Evolutionary conservation across 2,113 vertebrate genomes (phyloP), one percentile per base, ranked within the genome.

Genomic region (Phrynosoma platyrhinos): DNA sequence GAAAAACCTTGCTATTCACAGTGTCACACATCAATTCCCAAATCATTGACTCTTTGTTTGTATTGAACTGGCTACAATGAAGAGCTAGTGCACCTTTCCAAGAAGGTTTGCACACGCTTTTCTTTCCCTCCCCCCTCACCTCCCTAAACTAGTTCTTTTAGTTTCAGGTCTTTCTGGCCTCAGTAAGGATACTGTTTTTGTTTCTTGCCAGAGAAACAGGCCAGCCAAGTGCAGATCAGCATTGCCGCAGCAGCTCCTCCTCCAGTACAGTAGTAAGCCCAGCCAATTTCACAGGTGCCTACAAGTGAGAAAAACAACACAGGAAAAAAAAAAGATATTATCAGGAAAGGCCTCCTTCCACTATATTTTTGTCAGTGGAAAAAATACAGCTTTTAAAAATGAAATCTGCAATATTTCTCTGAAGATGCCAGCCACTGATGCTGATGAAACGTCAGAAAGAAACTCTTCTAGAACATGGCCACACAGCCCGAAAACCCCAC

Each of bases 151-250:
- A 84, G 87, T 52, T 81, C 86, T 40, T 12, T 68, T 74, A 0
- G 0, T 0, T 0, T 81, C 27, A 58, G 0, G 66, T 25, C 0
- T 0, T 74, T 69, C 78, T 82, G 0, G 1, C 77, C 85, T 95
- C 97, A 99, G 95, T 99, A 99, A 0, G 98, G 99, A 91, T 99
- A 99, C 18, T 99, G 98, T 95, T 99, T 99, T 96, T 98, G 98
- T 91, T 98, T 99, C 96, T 99, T 99, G 89, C 99, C 99, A 0
- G 99, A 98, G 87, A 98, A 99, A 95, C 99, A 99, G 77, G 99
- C 98, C 79, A 99, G 94, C 98, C 98, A 99, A 3, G 98, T 98
- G 94, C 99, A 99, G 90, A 99, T 95, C 91, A 99, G 95, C 97
- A 99, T 97, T 91, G 98, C 98, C 0, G 95, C 94, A 0, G 96